These are phyloP conservation scores for Synanthedon formicaeformis DNA, from an alignment of 2,888 invertebrate species.

Conservation along the genomic window DNA sequence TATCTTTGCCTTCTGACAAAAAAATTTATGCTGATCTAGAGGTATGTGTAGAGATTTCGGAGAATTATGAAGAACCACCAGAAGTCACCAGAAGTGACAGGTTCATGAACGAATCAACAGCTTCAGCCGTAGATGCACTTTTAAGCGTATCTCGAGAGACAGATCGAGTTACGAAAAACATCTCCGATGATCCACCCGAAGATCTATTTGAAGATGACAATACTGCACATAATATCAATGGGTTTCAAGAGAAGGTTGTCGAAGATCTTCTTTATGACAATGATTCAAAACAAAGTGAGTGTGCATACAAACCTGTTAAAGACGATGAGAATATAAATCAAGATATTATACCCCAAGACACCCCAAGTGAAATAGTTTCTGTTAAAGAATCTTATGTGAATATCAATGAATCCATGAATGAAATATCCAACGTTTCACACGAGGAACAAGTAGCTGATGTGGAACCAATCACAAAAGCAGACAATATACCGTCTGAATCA, in stretches of 20 bases:
- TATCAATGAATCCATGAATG: not conserved
- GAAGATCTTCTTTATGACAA: conserved; percentile 5
- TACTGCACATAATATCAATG: conserved; percentile 21
- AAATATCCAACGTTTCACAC: not conserved
- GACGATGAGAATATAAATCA: not conserved
- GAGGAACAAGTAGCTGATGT: not conserved
- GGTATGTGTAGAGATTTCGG: not conserved
- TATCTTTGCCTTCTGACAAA: not conserved
- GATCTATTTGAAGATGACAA: conserved; percentile 61
- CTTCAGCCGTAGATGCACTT: conserved; percentile 59
- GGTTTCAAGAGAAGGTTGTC: conserved; percentile 17
- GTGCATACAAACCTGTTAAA: not conserved
- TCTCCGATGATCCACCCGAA: conserved; percentile 56
- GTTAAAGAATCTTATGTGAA: not conserved
- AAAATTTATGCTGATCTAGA: too few species aligned
- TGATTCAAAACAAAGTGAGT: not conserved
- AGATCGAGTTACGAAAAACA: conserved; percentile 49
- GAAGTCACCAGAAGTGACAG: conserved; percentile 18
- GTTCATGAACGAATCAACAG: conserved; percentile 53
- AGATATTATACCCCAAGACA: not conserved
- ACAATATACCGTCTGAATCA: conserved; percentile 51
- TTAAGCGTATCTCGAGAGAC: conserved; percentile 55
- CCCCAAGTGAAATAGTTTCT: not conserved
- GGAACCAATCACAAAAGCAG: conserved; percentile 3
- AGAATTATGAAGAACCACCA: conserved; percentile 9